Conservation (phyloP, 2,888 invertebrate genomes). For the Eupithecia pulchellata region DNA sequence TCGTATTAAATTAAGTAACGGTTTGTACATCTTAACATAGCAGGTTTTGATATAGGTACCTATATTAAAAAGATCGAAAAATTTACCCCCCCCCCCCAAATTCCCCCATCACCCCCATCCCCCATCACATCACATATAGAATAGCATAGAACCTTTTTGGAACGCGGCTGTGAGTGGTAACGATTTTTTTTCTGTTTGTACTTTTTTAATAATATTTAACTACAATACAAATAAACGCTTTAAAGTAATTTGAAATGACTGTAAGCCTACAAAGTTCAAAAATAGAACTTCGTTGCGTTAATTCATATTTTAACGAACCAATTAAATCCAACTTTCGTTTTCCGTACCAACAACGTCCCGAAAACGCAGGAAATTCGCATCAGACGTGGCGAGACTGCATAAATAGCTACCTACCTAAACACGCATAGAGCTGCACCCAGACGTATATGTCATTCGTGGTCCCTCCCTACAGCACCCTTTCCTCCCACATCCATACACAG, state of each 20-base stretch:
- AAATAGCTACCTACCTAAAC: constrained; percentile 47
- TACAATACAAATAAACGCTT: no score
- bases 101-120: no score
- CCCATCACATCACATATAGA: no score
- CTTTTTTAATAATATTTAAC: no score
- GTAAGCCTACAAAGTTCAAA: neutral
- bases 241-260: no score
- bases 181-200: no score
- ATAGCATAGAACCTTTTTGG: neutral
- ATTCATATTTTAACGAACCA: constrained; percentile 22
- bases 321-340: constrained; percentile 48
- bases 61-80: no score
- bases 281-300: neutral
- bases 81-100: no score
- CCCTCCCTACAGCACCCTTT: constrained; percentile 56
- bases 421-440: constrained; percentile 73
- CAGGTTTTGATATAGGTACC: no score
- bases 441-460: constrained; percentile 66
- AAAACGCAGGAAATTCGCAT: constrained; percentile 66
- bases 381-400: constrained; percentile 56
- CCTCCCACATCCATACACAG: constrained; percentile 30
- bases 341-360: constrained; percentile 52
- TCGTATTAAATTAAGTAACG: no score
- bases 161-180: no score
- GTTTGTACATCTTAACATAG: no score